A percentile compares a stretch with the other conserved stretches of the same genome.
These are phyloP conservation scores for Brienomyrus longianalis DNA, from an alignment of 2,113 vertebrate genomes.

Conservation along the genomic window DNA sequence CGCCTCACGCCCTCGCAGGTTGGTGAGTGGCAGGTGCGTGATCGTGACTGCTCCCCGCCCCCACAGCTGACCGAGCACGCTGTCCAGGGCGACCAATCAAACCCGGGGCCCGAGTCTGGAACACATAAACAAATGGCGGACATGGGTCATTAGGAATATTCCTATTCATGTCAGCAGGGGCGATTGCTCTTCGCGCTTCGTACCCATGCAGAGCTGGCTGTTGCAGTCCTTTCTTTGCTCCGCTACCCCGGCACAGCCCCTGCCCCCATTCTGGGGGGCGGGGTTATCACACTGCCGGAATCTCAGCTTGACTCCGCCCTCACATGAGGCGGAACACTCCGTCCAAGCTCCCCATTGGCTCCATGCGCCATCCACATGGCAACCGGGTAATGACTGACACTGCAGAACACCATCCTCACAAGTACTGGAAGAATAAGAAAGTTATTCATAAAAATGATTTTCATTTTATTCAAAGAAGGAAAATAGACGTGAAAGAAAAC, in stretches of 20 bases:
- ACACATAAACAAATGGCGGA: neutral
- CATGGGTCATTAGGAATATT: neutral
- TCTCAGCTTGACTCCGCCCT: constrained; percentile 62
- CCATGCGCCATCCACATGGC: constrained; percentile 66
- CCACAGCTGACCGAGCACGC: constrained; percentile 53
- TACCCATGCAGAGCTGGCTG: constrained; percentile 60
- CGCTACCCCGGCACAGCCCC: constrained; percentile 58
- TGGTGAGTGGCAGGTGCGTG: constrained; percentile 40
- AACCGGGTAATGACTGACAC: constrained; percentile 63
- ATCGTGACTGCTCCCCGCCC: constrained; percentile 57
- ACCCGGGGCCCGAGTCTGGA: constrained; percentile 51
- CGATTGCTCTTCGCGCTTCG: neutral
- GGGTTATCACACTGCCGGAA: constrained; percentile 61
- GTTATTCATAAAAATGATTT: neutral
- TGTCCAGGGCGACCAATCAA: constrained; percentile 59
- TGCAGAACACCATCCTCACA: constrained; percentile 63
- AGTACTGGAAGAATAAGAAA: constrained; percentile 52
- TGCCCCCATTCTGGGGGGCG: constrained; percentile 58
- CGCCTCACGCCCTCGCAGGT: constrained; percentile 46
- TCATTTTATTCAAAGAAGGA: neutral
- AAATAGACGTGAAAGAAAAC: neutral
- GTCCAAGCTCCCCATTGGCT: constrained; percentile 69
- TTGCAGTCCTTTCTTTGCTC: constrained; percentile 64
- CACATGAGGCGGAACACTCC: constrained; percentile 66
- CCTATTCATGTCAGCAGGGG: neutral